phyloP scores from a whole-genome alignment of 2,797 vertebrate species.

The Lepilemur septentrionalis region DNA sequence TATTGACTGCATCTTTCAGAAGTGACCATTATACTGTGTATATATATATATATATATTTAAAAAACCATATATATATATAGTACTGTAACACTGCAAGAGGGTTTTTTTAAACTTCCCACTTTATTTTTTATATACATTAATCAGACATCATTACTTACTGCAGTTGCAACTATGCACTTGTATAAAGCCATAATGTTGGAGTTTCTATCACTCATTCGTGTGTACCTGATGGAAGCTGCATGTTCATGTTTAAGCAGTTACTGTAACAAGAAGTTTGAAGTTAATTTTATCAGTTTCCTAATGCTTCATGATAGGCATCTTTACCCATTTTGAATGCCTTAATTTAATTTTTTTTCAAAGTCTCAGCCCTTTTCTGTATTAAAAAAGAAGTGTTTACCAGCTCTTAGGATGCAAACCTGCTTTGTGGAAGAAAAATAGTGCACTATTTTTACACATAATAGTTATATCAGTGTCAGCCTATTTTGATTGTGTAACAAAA shows the following conservation, averaged over 20 bases:
- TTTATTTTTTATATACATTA: slow-evolving; percentile 87
- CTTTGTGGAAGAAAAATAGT: slow-evolving; percentile 84
- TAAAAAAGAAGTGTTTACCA: slow-evolving; percentile 80
- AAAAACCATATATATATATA: slow-evolving; percentile 73
- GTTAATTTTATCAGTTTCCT: slow-evolving; percentile 77
- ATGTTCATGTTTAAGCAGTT: slow-evolving; percentile 82
- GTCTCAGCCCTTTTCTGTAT: slow-evolving; percentile 82
- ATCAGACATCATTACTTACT: slow-evolving; percentile 83
- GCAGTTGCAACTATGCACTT: slow-evolving; percentile 88
- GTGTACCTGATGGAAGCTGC: slow-evolving; percentile 79
- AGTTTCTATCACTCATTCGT: slow-evolving; percentile 74
- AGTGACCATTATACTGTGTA: slow-evolving; percentile 81
- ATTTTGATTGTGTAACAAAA: slow-evolving; percentile 90
- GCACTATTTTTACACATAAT: slow-evolving; percentile 86
- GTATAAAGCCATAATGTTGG: slow-evolving; percentile 87
- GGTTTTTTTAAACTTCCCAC: slow-evolving; percentile 85
- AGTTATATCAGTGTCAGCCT: slow-evolving; percentile 84
- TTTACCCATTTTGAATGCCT: slow-evolving; percentile 86
- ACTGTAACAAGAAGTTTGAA: slow-evolving; percentile 72
- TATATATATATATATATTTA: background rate
- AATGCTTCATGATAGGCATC: slow-evolving; percentile 79
- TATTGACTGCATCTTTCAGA: slow-evolving; percentile 81
- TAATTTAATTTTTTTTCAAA: slow-evolving; percentile 85
- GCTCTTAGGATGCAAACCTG: slow-evolving; percentile 85
- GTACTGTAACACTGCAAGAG: slow-evolving; percentile 86